Evolutionary conservation across 2,888 invertebrate species (phyloP), one percentile per base, ranked within the genome.

Genomic region (Ochropleura plecta): DNA sequence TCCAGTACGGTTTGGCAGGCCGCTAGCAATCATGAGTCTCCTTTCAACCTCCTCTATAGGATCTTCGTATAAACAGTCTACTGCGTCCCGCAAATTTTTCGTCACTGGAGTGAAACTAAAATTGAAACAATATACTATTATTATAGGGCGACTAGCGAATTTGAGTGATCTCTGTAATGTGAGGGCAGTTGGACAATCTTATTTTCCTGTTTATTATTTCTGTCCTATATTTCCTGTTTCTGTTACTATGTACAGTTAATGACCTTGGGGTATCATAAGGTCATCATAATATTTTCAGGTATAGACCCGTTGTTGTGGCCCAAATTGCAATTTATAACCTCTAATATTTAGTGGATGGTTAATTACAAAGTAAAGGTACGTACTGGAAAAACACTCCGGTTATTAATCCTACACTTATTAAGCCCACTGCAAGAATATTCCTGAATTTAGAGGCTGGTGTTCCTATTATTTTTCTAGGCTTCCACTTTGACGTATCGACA

Each of bases 381-480:
- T 94, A 97, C 97, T 97, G 97, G 73, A 95, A 97, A 76, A 96
- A 81, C 20, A 90, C 83, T 81, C 97, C 97, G 75, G 86, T 90
- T 62, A 95, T 14, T 68, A 95, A 86, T 77, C 96, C 96, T 76
- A 95, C 65, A 53, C 92, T 91, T 79, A 97, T 60, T 12, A 96
- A 78, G 48, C 96, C 96, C 40, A 94, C 85, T 16, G 97, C 97
- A 82, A 97, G 94, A 76, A 94, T 93, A 91, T 97, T 97, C 81
- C 97, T 94, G 76, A 96, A 95, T 79, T 87, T 90, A 82, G 95
- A 97, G 67, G 97, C 97, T 63, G 98, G 98, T 62, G 98, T 98
- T 86, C 98, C 98, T 92, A 95, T 96, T 78, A 97, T 93, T 94
- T 97, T 96, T 92, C 98, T 96, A 81, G 98, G 97, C 96, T 98